Evolutionary conservation across 2,113 vertebrate genomes (phyloP).

Genomic region (Nannobrachium achirus): DNA sequence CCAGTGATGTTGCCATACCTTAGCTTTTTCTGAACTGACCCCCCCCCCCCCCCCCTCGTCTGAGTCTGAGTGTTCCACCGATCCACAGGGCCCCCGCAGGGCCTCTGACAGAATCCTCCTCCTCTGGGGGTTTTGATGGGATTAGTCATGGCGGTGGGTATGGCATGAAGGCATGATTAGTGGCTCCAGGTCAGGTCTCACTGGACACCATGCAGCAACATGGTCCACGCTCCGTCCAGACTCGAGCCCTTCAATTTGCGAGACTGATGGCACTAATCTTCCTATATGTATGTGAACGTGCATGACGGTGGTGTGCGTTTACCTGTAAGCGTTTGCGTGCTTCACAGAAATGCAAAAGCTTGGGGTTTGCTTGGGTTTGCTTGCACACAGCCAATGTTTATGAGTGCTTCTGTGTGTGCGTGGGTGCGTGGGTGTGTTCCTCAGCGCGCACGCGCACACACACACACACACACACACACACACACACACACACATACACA

Average conservation of each 20-base stretch:
- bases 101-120: slow-evolving; percentile 3
- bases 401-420: neutral
- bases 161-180: neutral
- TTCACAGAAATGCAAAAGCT: neutral
- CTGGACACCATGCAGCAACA: neutral
- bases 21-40: too few relatives aligned
- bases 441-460: neutral
- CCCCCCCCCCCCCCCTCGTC: neutral
- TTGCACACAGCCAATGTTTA: neutral
- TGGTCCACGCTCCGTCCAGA: too few relatives aligned
- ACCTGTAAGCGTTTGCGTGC: neutral
- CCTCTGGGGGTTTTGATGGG: neutral
- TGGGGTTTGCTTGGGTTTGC: neutral
- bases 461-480: neutral
- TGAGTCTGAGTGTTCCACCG: slow-evolving; percentile 7
- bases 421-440: slow-evolving; percentile 8
- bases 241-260: too few relatives aligned
- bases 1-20: too few relatives aligned
- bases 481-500: neutral
- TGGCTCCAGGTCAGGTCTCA: slow-evolving; percentile 3
- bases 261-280: neutral
- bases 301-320: neutral
- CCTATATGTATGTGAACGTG: neutral
- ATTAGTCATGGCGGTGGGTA: slow-evolving; percentile 18
- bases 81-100: neutral